These are phyloP conservation scores for Epicauta chinensis DNA, from an alignment of 1,140 invertebrate species.

Conservation along the genomic window DNA sequence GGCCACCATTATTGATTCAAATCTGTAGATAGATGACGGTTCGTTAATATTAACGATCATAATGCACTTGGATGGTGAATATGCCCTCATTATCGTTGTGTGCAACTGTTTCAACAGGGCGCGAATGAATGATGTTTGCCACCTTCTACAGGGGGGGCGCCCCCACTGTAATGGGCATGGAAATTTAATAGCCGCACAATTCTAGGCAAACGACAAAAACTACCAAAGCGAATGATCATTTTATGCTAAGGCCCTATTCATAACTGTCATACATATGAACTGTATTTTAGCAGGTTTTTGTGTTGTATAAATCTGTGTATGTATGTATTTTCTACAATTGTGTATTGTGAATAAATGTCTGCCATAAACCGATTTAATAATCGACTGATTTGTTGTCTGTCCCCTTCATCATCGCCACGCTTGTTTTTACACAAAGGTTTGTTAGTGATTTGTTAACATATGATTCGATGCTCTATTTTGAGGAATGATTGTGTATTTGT, in stretches of 20 bases:
- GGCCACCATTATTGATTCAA: no score
- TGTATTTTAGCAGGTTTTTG: constrained; percentile 28
- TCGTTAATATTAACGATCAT: constrained; percentile 9
- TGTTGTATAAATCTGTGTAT: not conserved
- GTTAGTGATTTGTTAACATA: constrained; percentile 23
- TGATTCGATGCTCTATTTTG: constrained; percentile 15
- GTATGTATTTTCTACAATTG: constrained; percentile 24
- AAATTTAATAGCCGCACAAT: constrained; percentile 31
- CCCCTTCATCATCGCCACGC: constrained; percentile 27
- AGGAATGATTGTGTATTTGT: no score
- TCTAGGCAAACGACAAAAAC: constrained; percentile 19
- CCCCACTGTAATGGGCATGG: constrained; percentile 22
- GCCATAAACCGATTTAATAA: constrained; percentile 32
- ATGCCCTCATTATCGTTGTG: constrained; percentile 20
- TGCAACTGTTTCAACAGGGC: not conserved
- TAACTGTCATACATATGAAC: constrained; percentile 24
- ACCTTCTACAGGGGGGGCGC: not conserved
- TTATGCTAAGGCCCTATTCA: constrained; percentile 27
- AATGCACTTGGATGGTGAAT: constrained; percentile 15
- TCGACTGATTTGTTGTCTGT: constrained; percentile 30
- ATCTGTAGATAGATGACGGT: constrained; percentile 15
- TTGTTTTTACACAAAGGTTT: constrained; percentile 32
- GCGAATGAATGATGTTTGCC: constrained; percentile 6
- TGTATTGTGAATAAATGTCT: constrained; percentile 18
- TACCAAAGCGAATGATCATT: constrained; percentile 27